Conservation (phyloP, 2,113 vertebrate genomes). For the Polypterus bichir region DNA sequence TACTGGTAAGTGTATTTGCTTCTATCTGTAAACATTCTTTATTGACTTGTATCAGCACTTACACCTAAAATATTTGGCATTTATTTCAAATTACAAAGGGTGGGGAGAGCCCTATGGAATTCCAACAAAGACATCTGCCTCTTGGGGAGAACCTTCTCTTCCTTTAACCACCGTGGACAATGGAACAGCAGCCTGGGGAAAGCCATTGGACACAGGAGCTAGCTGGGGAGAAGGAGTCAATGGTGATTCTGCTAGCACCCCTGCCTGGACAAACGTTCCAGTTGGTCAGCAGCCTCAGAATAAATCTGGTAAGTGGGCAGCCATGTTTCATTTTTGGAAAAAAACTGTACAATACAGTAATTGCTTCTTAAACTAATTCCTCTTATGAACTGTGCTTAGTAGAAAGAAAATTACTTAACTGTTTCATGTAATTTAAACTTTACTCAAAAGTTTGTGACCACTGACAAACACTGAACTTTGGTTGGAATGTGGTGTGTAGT, state of each 20-base stretch:
- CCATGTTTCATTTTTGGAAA: no score
- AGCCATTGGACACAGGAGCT: constrained; percentile 67
- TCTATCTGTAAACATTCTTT: no score
- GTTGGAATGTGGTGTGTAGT: no score
- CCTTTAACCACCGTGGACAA: constrained; percentile 82
- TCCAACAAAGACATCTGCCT: constrained; percentile 35
- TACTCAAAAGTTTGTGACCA: no score
- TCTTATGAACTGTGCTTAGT: no score
- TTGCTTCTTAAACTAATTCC: no score
- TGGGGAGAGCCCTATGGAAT: constrained; percentile 61
- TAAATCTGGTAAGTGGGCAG: constrained; percentile 59
- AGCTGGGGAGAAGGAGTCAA: constrained; percentile 67
- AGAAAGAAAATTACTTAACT: no score
- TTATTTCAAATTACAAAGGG: constrained; percentile 42
- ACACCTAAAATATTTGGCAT: background rate
- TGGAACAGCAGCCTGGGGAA: constrained; percentile 90
- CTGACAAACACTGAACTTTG: no score
- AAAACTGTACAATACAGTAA: background rate
- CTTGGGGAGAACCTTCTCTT: constrained; percentile 63
- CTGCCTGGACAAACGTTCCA: constrained; percentile 54
- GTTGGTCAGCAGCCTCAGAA: constrained; percentile 57
- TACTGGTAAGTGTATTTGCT: constrained; percentile 50
- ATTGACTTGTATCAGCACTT: no score
- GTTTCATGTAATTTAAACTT: no score
- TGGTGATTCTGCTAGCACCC: constrained; percentile 41